Evolutionary conservation across 35 echinoderm and acorn worm genomes (phyloP).

Genomic region (Strongylocentrotus purpuratus): DNA sequence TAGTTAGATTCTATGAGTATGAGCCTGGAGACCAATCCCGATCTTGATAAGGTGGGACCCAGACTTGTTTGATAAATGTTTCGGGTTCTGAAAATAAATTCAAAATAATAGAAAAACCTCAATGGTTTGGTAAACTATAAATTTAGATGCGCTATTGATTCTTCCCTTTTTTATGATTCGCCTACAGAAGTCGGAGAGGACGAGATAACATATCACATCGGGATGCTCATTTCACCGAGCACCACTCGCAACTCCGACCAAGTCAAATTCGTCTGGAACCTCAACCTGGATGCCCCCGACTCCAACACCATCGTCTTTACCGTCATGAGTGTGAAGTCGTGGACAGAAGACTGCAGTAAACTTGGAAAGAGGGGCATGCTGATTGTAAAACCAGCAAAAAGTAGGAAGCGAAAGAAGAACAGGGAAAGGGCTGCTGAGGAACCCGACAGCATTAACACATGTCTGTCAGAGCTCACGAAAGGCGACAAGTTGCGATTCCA

Average conservation of each 20-base stretch:
- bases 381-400: not conserved
- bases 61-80: too few species aligned
- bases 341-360: not conserved
- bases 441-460: not conserved
- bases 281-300: not conserved
- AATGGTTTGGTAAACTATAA: too few species aligned
- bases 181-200: not conserved
- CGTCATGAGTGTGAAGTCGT: not conserved
- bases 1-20: too few species aligned
- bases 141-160: too few species aligned
- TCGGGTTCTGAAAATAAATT: too few species aligned
- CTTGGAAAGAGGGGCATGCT: slow-evolving; percentile 27
- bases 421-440: not conserved
- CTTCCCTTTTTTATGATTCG: not conserved
- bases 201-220: not conserved
- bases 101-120: too few species aligned
- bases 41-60: too few species aligned
- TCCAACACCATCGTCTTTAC: slow-evolving; percentile 48
- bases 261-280: not conserved
- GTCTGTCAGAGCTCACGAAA: not conserved
- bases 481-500: not conserved
- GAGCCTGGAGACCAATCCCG: too few species aligned
- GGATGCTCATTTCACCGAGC: slow-evolving; percentile 9
- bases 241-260: not conserved
- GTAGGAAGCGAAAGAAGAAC: not conserved